phyloP scores from a whole-genome alignment of 2,113 vertebrate species.

The Pterophyllum scalare region DNA sequence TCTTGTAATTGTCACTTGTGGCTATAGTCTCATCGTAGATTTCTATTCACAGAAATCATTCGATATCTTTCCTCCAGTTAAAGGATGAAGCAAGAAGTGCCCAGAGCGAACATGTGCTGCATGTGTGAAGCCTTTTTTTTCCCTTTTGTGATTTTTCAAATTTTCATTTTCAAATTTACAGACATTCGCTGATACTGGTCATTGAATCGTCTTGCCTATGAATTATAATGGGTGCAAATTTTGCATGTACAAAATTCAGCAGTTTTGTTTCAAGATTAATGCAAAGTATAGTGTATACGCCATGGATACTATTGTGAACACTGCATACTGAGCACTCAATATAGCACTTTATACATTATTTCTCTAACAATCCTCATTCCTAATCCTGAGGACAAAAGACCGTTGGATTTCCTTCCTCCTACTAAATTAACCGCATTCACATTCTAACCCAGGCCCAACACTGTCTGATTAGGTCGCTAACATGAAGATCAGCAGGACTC shows the following conservation, averaged over 20 bases:
- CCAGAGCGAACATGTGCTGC: not conserved
- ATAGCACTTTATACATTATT: too few species aligned
- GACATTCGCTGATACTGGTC: not conserved
- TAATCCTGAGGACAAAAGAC: constrained; percentile 1
- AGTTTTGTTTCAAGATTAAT: not conserved
- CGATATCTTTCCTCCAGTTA: not conserved
- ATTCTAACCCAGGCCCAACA: constrained; percentile 21
- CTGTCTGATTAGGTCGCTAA: constrained; percentile 34
- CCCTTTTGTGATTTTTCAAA: not conserved
- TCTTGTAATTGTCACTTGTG: not conserved
- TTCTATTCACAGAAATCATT: constrained; percentile 7
- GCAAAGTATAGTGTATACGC: not conserved
- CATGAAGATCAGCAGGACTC: constrained; percentile 27
- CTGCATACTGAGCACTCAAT: not conserved
- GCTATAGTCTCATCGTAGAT: not conserved
- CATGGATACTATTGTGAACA: not conserved
- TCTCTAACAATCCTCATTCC: not conserved
- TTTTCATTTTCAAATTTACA: not conserved
- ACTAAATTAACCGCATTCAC: constrained; percentile 21
- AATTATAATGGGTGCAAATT: not conserved
- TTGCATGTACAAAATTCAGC: not conserved
- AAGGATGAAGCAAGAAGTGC: not conserved
- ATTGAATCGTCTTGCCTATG: not conserved
- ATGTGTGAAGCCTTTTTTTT: not conserved
- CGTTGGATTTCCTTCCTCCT: constrained; percentile 15